A percentile compares a stretch with the other conserved stretches of the same genome.
Evolutionary conservation across 35 echinoderm and acorn worm genomes (phyloP).

Genomic region (Stichopus chloronotus): DNA sequence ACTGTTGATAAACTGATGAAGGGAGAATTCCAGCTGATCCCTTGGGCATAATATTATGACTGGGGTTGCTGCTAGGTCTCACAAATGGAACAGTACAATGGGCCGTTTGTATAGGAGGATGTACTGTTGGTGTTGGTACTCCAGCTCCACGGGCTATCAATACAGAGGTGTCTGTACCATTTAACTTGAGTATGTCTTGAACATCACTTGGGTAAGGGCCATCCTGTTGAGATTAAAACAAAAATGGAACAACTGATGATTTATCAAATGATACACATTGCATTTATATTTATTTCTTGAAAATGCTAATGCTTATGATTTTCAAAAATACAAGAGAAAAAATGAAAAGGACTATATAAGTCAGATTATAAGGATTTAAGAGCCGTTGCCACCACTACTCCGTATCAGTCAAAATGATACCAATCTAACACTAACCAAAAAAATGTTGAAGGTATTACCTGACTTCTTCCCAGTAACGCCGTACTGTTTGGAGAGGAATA

Average conservation of each 20-base stretch:
- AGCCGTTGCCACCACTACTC: too few relatives aligned
- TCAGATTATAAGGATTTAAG: too few relatives aligned
- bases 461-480: background rate
- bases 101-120: background rate
- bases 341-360: too few relatives aligned
- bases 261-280: background rate
- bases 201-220: background rate
- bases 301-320: too few relatives aligned
- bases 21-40: background rate
- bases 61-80: background rate
- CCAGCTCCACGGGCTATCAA: background rate
- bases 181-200: background rate
- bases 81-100: background rate
- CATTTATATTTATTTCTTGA: too few relatives aligned
- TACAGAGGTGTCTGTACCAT: background rate
- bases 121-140: background rate
- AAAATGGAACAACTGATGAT: background rate
- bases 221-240: background rate
- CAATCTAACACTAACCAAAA: too few relatives aligned
- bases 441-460: background rate
- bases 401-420: too few relatives aligned
- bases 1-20: background rate
- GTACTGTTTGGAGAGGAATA: conserved; percentile 39
- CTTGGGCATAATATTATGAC: background rate
- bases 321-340: too few relatives aligned